Conservation (phyloP, 1,140 invertebrate genomes). For the Mylabris phalerata region DNA sequence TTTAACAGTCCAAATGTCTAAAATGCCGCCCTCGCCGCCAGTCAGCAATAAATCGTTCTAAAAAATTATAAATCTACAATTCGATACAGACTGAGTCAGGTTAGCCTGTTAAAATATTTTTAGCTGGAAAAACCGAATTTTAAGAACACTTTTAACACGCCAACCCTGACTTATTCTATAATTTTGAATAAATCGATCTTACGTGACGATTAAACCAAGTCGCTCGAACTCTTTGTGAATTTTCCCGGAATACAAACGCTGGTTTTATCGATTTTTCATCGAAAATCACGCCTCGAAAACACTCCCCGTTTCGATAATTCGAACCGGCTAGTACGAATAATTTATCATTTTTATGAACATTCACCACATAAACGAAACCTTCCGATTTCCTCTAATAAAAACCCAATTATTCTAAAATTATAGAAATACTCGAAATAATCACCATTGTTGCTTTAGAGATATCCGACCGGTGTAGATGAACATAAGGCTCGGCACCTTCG, state of each 20-base stretch:
- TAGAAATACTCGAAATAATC: conserved; percentile 17
- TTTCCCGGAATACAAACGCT: conserved; percentile 49
- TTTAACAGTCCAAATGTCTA: conserved; percentile 53
- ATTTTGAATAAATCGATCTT: conserved; percentile 29
- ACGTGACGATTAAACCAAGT: conserved; percentile 57
- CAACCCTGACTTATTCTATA: background rate
- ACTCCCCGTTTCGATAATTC: conserved; percentile 46
- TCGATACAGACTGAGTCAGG: conserved; percentile 6
- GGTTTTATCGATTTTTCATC: conserved; percentile 45
- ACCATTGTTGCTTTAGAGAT: conserved; percentile 26
- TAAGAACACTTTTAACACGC: too few relatives aligned
- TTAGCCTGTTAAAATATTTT: too few relatives aligned
- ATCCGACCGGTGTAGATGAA: conserved; percentile 37
- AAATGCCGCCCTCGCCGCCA: conserved; percentile 56
- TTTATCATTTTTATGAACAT: conserved; percentile 44
- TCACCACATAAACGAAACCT: conserved; percentile 61
- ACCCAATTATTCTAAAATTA: conserved; percentile 15
- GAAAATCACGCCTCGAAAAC: conserved; percentile 11
- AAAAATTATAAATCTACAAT: conserved; percentile 26
- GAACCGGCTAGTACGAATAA: conserved; percentile 57
- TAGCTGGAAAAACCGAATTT: too few relatives aligned
- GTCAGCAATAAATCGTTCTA: conserved; percentile 55
- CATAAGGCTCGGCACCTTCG: conserved; percentile 35
- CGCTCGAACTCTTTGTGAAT: conserved; percentile 60
- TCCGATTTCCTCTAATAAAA: conserved; percentile 48